Base-by-base conservation (phyloP, 2,888 invertebrate genomes). In the Kryphioiulus occultus region DNA sequence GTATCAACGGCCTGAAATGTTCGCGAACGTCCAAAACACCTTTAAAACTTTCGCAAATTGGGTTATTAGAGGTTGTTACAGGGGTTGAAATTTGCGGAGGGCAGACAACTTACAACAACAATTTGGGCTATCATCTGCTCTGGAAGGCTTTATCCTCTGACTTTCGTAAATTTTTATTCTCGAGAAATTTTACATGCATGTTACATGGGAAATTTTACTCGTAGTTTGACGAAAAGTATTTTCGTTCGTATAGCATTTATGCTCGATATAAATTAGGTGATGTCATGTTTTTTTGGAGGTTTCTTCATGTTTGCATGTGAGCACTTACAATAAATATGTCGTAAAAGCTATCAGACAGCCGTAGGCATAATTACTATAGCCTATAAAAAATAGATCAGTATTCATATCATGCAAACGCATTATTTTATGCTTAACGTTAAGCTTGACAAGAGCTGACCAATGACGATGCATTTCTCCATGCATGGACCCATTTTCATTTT, bases 51-150 rank as follows among this genome's bases (percentile, higher is more conserved):
- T 78, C 30, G 78, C 15, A 78, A 78, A 78, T 30, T 78, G 78
- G 78, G 78, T 78, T 78, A 78, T 78, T 78, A 78, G 30, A 78
- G 30, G 78, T 78, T 32, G 78, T 78, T 78, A 78, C 78, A 78
- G 78, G 78, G 78, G 78, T 78, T 78, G 17, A 32, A 78, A 78
- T 78, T 78, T 78, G 30, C 78, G 78, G 78, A 78, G 78, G 78
- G 30, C 30, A 78, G 78, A 32, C 78, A 78, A 30, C 78, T 78
- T 78, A 30, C 30, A 78, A 78, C 30, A 78, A 78, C 78, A 78
- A 78, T 78, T 78, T 78, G 78, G 78, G 78, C 78, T 78, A 78
- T 78, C 78, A 78, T 78, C 78, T 78, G 30, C 30, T 78, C 17
- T 17, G 30, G 30, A 32, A 78, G 2, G 30, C 15, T 30, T n/a